A percentile compares a stretch with the other conserved stretches of the same genome.
Evolutionary conservation across 2,113 vertebrate species (phyloP).

Genomic region (Heliornis fulica): DNA sequence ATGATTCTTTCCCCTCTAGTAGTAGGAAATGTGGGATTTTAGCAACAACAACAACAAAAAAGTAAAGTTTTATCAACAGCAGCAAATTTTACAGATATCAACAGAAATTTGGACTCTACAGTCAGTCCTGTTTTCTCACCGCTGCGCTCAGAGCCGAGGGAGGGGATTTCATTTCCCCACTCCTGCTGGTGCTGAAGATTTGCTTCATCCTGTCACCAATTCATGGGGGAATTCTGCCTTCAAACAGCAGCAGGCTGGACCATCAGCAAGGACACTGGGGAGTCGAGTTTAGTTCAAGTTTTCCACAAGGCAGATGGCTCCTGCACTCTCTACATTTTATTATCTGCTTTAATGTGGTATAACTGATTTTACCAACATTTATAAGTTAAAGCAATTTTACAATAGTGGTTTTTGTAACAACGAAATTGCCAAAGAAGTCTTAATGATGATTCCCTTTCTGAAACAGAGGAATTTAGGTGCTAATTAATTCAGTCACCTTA

Average conservation of each 20-base stretch:
- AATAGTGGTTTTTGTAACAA: neutral
- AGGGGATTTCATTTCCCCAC: neutral
- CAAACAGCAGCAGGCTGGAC: neutral
- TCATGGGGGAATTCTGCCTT: neutral
- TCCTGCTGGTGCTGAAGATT: neutral
- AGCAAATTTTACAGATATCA: neutral
- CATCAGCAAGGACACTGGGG: neutral
- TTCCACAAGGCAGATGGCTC: neutral
- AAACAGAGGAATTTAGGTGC: neutral
- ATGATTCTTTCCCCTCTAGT: neutral
- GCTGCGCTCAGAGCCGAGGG: neutral
- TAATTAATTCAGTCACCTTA: neutral
- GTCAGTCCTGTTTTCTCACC: neutral
- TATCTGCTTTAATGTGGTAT: neutral
- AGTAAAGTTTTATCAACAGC: neutral
- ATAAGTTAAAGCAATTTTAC: neutral
- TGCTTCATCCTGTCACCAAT: neutral
- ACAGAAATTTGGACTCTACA: neutral
- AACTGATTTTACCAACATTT: neutral
- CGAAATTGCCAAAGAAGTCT: neutral
- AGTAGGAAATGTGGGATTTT: neutral
- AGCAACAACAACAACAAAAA: neutral
- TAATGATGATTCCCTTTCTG: neutral
- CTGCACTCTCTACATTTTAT: neutral
- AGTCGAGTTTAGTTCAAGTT: neutral